Evolutionary conservation across 2,888 invertebrate species (phyloP), one percentile per base, ranked within the genome.

Genomic region (Rosalia funebris): DNA sequence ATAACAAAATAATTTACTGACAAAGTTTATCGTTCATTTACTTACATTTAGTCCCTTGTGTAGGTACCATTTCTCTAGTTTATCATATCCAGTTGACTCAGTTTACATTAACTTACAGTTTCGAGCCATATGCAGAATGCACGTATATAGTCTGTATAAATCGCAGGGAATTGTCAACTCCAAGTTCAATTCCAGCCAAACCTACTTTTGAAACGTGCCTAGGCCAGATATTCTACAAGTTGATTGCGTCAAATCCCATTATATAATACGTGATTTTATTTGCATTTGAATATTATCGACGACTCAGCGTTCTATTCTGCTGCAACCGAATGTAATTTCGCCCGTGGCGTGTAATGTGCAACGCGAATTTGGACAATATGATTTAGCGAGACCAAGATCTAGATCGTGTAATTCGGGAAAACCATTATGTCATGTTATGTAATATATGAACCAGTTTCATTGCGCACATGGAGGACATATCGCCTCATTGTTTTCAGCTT

Each of bases 151-250:
- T 25, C 25, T 25, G 4, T 25, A 25, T 25, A 25, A 25, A 25
- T 25, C 7, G 25, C 25, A 25, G 25, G 25, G 25, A 25, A 25
- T 25, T 7, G 25, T 7, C 3, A 25, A 25, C 25, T 25, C 7
- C 25, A 7, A 25, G 25, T 53, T 32, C 34, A 58, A 65, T 62
- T 65, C 37, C 59, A 54, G 37, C 34, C 45, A 44, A 58, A 60
- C 57, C 58, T 59, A 53, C 57, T 57, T 60, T 56, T 42, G 19
- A 47, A 48, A 66, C 63, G 60, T 66, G 66, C 58, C 50, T 60
- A 50, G 62, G 57, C 56, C 53, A 56, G 39, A 25, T 20, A 58
- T 58, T 65, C 62, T 56, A 58, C 57, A 47, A 58, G 59, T 62
- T 64, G 61, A 58, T 64, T 61, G 54, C 34, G 45, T 50, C 15